Evolutionary conservation across 2,797 vertebrate species (phyloP).

Genomic region (Anguilla pacifica): DNA sequence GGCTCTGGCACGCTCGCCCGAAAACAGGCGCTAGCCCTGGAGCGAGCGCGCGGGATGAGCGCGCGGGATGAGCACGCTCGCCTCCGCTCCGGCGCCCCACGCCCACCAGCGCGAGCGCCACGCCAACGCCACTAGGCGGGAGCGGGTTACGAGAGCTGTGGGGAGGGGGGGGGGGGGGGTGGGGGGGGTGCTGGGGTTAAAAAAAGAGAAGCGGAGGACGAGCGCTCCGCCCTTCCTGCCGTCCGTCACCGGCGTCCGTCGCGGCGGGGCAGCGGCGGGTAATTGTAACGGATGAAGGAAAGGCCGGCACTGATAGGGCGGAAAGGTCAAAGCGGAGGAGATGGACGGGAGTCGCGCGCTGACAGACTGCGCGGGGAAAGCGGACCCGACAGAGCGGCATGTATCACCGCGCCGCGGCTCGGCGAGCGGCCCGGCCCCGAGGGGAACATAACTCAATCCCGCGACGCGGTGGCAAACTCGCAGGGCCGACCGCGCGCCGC

Average conservation of each 20-base stretch:
- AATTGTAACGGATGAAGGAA: slow-evolving; percentile 52
- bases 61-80: not conserved
- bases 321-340: slow-evolving; percentile 51
- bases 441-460: slow-evolving; percentile 6
- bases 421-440: not conserved
- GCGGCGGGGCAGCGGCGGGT: slow-evolving; percentile 23
- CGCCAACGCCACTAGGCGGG: not conserved
- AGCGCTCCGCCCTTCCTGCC: slow-evolving; percentile 1
- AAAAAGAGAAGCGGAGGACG: slow-evolving; percentile 18
- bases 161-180: too few species aligned
- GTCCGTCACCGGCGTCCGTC: slow-evolving; percentile 41
- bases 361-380: slow-evolving; percentile 42
- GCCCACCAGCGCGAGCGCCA: not conserved
- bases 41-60: not conserved
- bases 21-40: not conserved
- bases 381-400: slow-evolving; percentile 27
- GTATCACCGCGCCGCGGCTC: slow-evolving; percentile 8
- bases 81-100: not conserved
- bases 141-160: not conserved
- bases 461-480: not conserved
- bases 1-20: too few species aligned
- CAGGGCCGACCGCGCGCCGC: not conserved
- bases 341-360: slow-evolving; percentile 30
- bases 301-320: slow-evolving; percentile 49
- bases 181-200: not conserved